Conservation (phyloP, 2,797 vertebrate species). For the Pachyuromys duprasi region DNA sequence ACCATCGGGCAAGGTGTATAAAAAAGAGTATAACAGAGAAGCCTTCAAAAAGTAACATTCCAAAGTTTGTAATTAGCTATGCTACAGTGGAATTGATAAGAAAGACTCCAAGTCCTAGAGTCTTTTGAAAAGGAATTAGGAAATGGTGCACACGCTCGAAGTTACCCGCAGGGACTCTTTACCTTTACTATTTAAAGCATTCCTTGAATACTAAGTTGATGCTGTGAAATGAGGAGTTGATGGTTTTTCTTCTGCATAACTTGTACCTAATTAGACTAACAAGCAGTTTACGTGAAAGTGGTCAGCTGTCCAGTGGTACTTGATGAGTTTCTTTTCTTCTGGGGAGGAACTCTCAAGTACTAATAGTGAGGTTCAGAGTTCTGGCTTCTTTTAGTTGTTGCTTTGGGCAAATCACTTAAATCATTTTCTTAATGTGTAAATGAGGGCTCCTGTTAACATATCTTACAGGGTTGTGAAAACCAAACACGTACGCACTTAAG, state of each 20-base stretch:
- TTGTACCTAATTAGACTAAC: constrained; percentile 50
- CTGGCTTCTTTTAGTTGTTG: constrained; percentile 46
- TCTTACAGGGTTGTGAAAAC: constrained; percentile 46
- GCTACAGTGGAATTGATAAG: background rate
- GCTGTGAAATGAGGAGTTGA: constrained; percentile 9
- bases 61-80: constrained; percentile 26
- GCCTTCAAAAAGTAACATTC: constrained; percentile 45
- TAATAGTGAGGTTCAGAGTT: background rate
- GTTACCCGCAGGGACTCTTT: background rate
- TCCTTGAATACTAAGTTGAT: constrained; percentile 22
- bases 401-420: constrained; percentile 52
- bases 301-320: background rate
- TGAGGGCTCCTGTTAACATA: constrained; percentile 43
- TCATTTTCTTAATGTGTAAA: constrained; percentile 54
- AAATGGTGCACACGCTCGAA: background rate
- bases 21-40: constrained; percentile 34
- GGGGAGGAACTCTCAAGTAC: background rate
- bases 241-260: constrained; percentile 6
- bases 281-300: constrained; percentile 43
- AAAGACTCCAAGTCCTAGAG: background rate
- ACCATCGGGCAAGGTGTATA: background rate
- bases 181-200: constrained; percentile 34
- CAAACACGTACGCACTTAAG: constrained; percentile 27
- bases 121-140: constrained; percentile 37
- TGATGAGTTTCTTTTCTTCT: constrained; percentile 5